Percentiles rank a stretch among this genome's conserved stretches.
phyloP scores from a whole-genome alignment of 2,797 vertebrate genomes.

The Champsocephalus gunnari region DNA sequence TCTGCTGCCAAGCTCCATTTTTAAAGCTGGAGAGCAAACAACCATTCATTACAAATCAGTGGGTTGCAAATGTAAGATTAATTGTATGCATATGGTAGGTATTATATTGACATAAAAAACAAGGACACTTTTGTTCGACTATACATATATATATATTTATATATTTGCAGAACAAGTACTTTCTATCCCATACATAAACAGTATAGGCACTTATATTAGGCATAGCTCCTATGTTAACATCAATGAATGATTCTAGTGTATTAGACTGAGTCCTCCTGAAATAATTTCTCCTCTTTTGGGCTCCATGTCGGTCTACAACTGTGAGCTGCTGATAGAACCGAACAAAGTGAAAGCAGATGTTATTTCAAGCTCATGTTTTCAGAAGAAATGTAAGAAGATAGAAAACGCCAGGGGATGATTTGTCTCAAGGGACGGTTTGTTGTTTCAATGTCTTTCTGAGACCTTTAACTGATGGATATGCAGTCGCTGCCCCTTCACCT shows the following conservation, averaged over 20 bases:
- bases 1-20: constrained; percentile 67
- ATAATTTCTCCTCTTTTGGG: constrained; percentile 33
- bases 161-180: constrained; percentile 20
- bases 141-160: neutral
- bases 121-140: constrained; percentile 1
- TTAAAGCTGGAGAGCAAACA: constrained; percentile 64
- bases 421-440: constrained; percentile 33
- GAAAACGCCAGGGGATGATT: constrained; percentile 28
- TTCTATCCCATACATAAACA: constrained; percentile 28
- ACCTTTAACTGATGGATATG: constrained; percentile 6
- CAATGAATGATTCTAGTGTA: constrained; percentile 32
- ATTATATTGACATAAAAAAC: constrained; percentile 36
- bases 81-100: constrained; percentile 39
- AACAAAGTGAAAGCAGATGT: constrained; percentile 40
- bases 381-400: constrained; percentile 44
- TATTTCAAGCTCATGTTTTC: constrained; percentile 57
- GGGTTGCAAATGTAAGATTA: constrained; percentile 44
- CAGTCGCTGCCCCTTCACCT: constrained; percentile 3
- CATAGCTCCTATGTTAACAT: constrained; percentile 28
- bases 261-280: constrained; percentile 11
- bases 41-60: constrained; percentile 51
- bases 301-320: constrained; percentile 19
- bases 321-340: constrained; percentile 35
- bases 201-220: constrained; percentile 27
- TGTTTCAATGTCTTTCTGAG: constrained; percentile 31